Percentiles rank a stretch among this genome's conserved stretches.
These are phyloP conservation scores for Caranx melampygus DNA, from an alignment of 2,113 vertebrate genomes.

Conservation along the genomic window DNA sequence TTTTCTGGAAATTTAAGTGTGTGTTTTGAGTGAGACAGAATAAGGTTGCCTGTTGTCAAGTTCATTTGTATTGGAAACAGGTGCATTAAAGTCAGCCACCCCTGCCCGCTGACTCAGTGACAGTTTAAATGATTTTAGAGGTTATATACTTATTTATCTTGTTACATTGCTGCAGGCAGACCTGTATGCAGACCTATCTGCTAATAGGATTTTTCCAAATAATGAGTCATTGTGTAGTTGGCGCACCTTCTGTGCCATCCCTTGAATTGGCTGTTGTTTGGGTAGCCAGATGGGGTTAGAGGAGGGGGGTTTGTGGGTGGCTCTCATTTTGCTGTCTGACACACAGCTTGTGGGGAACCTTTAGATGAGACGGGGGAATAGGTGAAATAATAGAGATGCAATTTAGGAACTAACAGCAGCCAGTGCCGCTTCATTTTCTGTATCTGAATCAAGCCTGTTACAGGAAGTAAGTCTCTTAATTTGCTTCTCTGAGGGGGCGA, in stretches of 20 bases:
- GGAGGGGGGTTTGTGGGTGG: slow-evolving; percentile 28
- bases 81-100: not conserved
- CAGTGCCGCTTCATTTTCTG: slow-evolving; percentile 20
- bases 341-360: slow-evolving; percentile 64
- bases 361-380: slow-evolving; percentile 63
- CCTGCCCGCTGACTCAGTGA: too few species aligned
- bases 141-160: slow-evolving; percentile 18
- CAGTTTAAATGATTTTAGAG: slow-evolving; percentile 2
- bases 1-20: not conserved
- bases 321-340: slow-evolving; percentile 68
- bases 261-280: slow-evolving; percentile 55
- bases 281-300: slow-evolving; percentile 57
- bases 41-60: not conserved
- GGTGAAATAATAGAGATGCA: slow-evolving; percentile 62
- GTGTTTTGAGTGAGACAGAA: not conserved
- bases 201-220: slow-evolving; percentile 42
- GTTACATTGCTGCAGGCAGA: slow-evolving; percentile 13
- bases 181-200: slow-evolving; percentile 11
- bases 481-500: slow-evolving; percentile 30
- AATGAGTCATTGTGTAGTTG: slow-evolving; percentile 51
- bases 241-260: slow-evolving; percentile 42
- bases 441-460: slow-evolving; percentile 36
- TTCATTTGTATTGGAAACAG: not conserved
- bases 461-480: slow-evolving; percentile 29
- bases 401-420: slow-evolving; percentile 45